Base-by-base conservation (phyloP, 2,888 invertebrate species). In the Caenorhabditis virilis region DNA sequence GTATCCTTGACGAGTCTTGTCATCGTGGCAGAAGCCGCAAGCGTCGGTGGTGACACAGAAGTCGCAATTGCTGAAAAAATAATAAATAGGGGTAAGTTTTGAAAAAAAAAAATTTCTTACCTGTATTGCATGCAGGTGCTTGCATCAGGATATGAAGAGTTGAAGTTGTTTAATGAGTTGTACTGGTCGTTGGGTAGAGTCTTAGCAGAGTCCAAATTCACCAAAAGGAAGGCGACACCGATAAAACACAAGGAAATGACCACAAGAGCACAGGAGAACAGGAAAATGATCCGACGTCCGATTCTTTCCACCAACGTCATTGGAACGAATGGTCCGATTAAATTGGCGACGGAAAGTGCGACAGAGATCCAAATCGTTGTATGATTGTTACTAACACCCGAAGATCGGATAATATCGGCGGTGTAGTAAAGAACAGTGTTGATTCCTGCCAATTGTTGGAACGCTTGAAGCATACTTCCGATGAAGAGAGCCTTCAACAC, bases 391-490 rank as follows among this genome's bases (percentile, higher is more conserved):
- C 65, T 54, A 11, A 79, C 66, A 33, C 79, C 79, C 2, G 78
- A 69, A 2, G 77, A 74, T 45, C 75, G 56, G 26, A 79, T 78
- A 15, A 79, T 75, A 11, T 73, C 72, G 9, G 75, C 77, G 0
- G 79, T 79, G 67, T 79, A 79, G 57, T 79, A 80, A 84, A 85
- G 86, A 58, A 88, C 85, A 3, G 87, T 88, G 78, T 87, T 87
- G 71, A 88, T 87, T 20, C 87, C 87, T 53, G 85, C 82, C 2
- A 88, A 74, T 74, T 87, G 87, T 74, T 87, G 87, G 72, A 87
- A 85, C 39, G 86, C 77, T 74, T 87, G 87, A 27, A 88, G 77
- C 6, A 84, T 79, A 78, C 86, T 86, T 2, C 87, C 87, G 22
- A 88, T 79, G 27, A 86, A 49, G 2, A 87, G 78, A 2, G 87